Evolutionary conservation across 2,113 vertebrate genomes (phyloP).

Genomic region (Empidonax alnorum): DNA sequence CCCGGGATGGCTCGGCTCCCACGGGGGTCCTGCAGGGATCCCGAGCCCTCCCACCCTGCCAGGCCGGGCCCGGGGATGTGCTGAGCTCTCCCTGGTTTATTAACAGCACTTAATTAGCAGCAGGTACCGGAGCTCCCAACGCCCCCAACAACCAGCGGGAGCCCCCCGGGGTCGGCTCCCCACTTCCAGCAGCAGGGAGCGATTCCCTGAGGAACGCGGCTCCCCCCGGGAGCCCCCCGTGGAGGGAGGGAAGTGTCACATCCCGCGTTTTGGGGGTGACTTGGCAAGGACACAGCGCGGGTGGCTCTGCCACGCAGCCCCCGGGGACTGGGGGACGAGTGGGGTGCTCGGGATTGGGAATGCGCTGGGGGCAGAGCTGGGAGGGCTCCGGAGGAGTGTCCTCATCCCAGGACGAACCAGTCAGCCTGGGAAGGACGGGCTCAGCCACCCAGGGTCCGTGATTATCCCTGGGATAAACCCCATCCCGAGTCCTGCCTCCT

Average conservation of each 20-base stretch:
- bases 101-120: not conserved
- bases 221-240: not conserved
- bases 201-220: rapidly evolving
- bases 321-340: rapidly evolving
- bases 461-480: not conserved
- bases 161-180: no score
- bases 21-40: rapidly evolving
- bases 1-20: rapidly evolving
- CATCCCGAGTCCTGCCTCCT: not conserved
- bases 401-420: not conserved
- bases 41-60: not conserved
- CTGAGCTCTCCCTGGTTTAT: not conserved
- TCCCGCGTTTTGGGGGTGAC: not conserved
- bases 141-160: rapidly evolving
- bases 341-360: not conserved
- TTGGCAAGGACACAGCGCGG: rapidly evolving
- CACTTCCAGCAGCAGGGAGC: not conserved
- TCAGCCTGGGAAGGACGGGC: not conserved
- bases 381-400: rapidly evolving
- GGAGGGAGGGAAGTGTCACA: not conserved
- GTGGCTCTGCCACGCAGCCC: not conserved
- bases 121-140: not conserved
- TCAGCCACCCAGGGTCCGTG: not conserved
- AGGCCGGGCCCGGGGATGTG: rapidly evolving
- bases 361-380: not conserved